phyloP scores from a whole-genome alignment of 2,888 invertebrate species.

The Drosophila formosana region DNA sequence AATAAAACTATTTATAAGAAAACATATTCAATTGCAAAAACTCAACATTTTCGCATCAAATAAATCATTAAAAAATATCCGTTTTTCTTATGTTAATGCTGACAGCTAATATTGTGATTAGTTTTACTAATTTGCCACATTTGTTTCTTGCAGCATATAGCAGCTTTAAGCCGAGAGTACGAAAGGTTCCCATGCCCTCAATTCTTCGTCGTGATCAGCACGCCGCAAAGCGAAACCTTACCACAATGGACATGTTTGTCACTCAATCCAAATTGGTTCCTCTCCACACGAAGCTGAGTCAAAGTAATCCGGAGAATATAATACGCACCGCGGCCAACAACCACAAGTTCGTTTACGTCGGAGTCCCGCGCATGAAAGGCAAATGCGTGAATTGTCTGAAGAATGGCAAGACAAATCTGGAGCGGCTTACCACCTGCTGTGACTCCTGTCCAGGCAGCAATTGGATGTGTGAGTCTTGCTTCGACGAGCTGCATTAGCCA shows the following conservation, averaged over 20 bases:
- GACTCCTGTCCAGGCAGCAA: slow-evolving; percentile 83
- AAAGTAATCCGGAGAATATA: slow-evolving; percentile 74
- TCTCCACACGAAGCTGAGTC: slow-evolving; percentile 29
- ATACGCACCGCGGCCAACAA: slow-evolving; percentile 74
- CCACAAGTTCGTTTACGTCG: slow-evolving; percentile 81
- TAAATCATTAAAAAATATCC: slow-evolving; percentile 22
- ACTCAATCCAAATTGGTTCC: slow-evolving; percentile 5
- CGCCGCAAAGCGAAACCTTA: too few species aligned
- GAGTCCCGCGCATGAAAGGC: slow-evolving; percentile 82
- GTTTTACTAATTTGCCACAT: background rate
- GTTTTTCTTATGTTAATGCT: slow-evolving; percentile 12
- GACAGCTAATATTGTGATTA: background rate
- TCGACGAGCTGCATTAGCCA: slow-evolving; percentile 58
- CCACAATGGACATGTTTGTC: too few species aligned
- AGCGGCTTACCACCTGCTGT: slow-evolving; percentile 83
- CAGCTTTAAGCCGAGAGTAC: slow-evolving; percentile 6
- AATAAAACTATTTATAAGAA: background rate
- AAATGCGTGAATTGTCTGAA: slow-evolving; percentile 84
- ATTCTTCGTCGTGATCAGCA: slow-evolving; percentile 28
- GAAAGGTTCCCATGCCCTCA: background rate
- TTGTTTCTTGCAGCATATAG: slow-evolving; percentile 28
- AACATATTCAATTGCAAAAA: background rate
- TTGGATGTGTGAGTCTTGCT: slow-evolving; percentile 84
- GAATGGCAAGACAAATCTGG: slow-evolving; percentile 52
- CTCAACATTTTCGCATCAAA: slow-evolving; percentile 19